phyloP scores from a whole-genome alignment of 2,797 vertebrate genomes.

The Miichthys miiuy region DNA sequence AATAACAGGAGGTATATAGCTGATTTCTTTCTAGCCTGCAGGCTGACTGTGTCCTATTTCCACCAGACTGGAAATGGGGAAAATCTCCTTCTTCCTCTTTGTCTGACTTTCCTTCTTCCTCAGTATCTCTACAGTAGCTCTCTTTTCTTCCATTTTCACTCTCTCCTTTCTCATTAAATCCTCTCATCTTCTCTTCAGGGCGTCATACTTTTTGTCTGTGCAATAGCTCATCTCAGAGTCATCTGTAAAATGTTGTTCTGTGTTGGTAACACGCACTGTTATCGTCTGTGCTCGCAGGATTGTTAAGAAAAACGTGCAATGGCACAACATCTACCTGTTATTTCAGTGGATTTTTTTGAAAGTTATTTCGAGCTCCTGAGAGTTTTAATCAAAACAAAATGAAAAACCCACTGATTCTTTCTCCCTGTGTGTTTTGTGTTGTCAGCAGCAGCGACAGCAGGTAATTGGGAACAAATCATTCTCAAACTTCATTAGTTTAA shows the following conservation, averaged over 20 bases:
- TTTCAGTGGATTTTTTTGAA: slow-evolving; percentile 1
- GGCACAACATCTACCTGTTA: neutral
- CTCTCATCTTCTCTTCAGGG: neutral
- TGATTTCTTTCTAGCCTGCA: slow-evolving; percentile 49
- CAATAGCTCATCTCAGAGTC: neutral
- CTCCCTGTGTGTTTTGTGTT: neutral
- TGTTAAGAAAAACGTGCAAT: neutral
- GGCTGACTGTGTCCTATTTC: slow-evolving; percentile 61
- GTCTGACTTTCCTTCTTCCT: slow-evolving; percentile 4
- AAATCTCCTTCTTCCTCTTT: slow-evolving; percentile 42
- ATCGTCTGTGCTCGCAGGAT: neutral
- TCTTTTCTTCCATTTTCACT: neutral
- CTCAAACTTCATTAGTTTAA: slow-evolving; percentile 3
- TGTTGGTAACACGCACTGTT: neutral
- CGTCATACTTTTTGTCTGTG: neutral
- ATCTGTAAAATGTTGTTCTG: neutral
- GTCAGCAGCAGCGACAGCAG: slow-evolving; percentile 17
- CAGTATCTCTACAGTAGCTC: neutral
- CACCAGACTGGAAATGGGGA: slow-evolving; percentile 59
- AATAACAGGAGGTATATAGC: slow-evolving; percentile 42
- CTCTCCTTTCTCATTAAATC: neutral
- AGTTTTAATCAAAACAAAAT: slow-evolving; percentile 29
- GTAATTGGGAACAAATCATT: slow-evolving; percentile 2
- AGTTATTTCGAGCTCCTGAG: neutral
- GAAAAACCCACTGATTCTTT: neutral